Evolutionary conservation across 2,888 invertebrate species (phyloP).

Genomic region (Corbicula japonica): DNA sequence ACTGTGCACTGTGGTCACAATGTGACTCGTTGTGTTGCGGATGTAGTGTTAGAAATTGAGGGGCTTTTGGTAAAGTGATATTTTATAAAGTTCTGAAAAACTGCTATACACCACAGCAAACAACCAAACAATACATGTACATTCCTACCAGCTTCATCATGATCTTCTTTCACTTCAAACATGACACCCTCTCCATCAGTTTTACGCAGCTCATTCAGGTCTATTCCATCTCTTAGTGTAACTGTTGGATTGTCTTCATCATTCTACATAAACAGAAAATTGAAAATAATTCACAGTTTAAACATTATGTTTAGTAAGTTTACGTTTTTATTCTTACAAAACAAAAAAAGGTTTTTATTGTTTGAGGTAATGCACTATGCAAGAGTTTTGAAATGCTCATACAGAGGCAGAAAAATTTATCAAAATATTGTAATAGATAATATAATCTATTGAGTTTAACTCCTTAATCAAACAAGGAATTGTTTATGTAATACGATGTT

Average conservation of each 20-base stretch:
- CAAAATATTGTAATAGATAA: too few relatives aligned
- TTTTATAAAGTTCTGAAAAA: not conserved
- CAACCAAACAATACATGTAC: not conserved
- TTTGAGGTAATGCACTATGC: too few relatives aligned
- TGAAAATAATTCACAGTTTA: too few relatives aligned
- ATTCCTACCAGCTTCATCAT: constrained; percentile 59
- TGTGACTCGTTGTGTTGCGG: not conserved
- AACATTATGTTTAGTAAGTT: too few relatives aligned
- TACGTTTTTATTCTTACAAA: too few relatives aligned
- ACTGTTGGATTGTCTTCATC: constrained; percentile 64
- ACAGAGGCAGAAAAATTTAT: too few relatives aligned
- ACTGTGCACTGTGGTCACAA: not conserved
- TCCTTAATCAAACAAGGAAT: too few relatives aligned
- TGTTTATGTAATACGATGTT: too few relatives aligned
- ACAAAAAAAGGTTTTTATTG: too few relatives aligned
- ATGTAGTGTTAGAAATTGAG: not conserved
- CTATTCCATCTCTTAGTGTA: constrained; percentile 69
- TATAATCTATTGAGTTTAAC: too few relatives aligned
- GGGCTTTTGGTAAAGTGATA: not conserved
- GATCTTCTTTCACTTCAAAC: constrained; percentile 75
- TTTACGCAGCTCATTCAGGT: constrained; percentile 72
- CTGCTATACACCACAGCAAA: not conserved
- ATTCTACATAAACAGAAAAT: constrained; percentile 25
- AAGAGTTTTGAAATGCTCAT: too few relatives aligned
- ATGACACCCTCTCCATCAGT: constrained; percentile 64